Base-by-base conservation (phyloP, 2,888 invertebrate genomes). In the Cyclophora punctaria region DNA sequence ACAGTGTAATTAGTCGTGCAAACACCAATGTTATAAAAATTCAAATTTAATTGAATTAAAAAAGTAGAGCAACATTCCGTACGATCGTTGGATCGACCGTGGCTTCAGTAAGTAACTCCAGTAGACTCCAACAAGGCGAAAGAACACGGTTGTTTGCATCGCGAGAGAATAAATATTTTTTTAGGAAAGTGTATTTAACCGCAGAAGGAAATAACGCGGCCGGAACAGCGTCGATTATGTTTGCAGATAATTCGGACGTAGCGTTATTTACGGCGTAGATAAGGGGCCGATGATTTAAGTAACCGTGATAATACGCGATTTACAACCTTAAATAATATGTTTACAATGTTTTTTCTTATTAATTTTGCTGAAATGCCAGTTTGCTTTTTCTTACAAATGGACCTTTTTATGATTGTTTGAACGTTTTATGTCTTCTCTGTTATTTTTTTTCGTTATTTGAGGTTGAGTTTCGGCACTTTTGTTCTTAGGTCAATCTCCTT, bases 251-350 rank as follows among this genome's bases (percentile, higher is more conserved):
- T 76, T 74, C 76, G 64, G 61, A 64, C 65, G 64, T 59, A 58
- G 58, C 48, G 76, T 82, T 78, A 84, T 84, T 85, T 85, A 85
- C 78, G 64, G 70, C 63, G 55, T 62, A 66, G 84, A 84, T 85
- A 86, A 78, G 65, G 61, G 67, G 62, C 55, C 80, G 79, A 86
- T 86, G 84, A 86, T 86, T 84, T 83, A 84, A 82, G 80, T 73
- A 79, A 73, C 67, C 56, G 58, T 77, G 81, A 84, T 86, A 81
- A 80, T 75, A 70, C 69, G 68, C 63, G 70, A 78, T 80, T 80
- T 77, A 77, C 75, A 73, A 69, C 71, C 63, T 62, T 75, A 79
- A 81, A 80, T 78, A 79, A 78, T 72, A 72, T 75, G 76, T 75
- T 74, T 74, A 71, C 72, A 69, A 74, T 77, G 70, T 67, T 69